Percentiles rank a stretch among this genome's conserved stretches.
Evolutionary conservation across 2,888 invertebrate genomes (phyloP).

Genomic region (Cetonia aurata): DNA sequence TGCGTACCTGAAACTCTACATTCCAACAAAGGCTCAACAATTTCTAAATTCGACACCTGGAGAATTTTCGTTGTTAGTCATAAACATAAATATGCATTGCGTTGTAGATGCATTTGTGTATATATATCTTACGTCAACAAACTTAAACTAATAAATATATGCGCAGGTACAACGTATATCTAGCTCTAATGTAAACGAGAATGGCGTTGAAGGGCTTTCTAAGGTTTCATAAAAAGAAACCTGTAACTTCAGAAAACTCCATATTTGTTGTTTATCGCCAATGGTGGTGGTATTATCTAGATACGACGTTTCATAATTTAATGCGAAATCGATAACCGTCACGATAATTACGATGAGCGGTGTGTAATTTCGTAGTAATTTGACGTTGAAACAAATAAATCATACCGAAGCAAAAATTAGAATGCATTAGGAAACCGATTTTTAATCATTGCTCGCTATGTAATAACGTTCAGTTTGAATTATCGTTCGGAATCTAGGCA

Average conservation of each 20-base stretch:
- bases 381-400: slow-evolving; percentile 37
- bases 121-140: no score
- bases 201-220: no score
- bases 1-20: no score
- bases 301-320: slow-evolving; percentile 28
- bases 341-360: slow-evolving; percentile 30
- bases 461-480: slow-evolving; percentile 23
- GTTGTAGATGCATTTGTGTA: no score
- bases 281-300: slow-evolving; percentile 23
- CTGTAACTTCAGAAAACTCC: neutral
- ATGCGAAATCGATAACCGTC: slow-evolving; percentile 33
- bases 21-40: no score
- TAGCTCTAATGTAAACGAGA: no score
- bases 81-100: no score
- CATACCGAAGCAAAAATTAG: slow-evolving; percentile 24
- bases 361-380: slow-evolving; percentile 30
- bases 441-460: slow-evolving; percentile 20
- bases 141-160: no score
- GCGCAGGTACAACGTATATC: no score
- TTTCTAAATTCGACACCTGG: no score
- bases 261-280: slow-evolving; percentile 23
- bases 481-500: slow-evolving; percentile 14
- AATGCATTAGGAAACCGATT: slow-evolving; percentile 28
- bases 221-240: slow-evolving; percentile 15
- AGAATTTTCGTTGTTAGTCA: no score